These are phyloP conservation scores for Drosophila phalerata DNA, from an alignment of 2,888 invertebrate species.

Conservation along the genomic window DNA sequence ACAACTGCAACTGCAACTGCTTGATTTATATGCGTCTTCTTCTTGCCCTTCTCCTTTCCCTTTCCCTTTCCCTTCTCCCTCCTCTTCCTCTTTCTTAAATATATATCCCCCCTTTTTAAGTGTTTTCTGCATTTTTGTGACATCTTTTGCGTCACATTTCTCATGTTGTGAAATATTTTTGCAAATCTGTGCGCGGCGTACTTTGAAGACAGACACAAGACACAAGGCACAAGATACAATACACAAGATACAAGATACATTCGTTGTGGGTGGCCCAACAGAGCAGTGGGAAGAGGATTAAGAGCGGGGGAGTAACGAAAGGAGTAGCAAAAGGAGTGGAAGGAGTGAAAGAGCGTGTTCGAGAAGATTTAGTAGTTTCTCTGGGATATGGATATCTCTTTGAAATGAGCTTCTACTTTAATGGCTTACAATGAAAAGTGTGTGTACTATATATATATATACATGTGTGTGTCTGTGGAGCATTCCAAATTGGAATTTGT, in stretches of 20 bases:
- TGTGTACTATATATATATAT: constrained; percentile 6
- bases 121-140: constrained; percentile 74
- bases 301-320: background rate
- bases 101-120: constrained; percentile 56
- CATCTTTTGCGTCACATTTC: constrained; percentile 77
- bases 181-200: constrained; percentile 75
- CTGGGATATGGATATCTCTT: constrained; percentile 18
- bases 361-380: constrained; percentile 7
- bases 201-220: constrained; percentile 62
- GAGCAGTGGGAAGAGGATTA: background rate
- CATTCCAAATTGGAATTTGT: constrained; percentile 2
- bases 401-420: constrained; percentile 52
- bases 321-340: constrained; percentile 1
- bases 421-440: constrained; percentile 73
- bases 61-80: no score
- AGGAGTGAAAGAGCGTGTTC: constrained; percentile 1
- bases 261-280: constrained; percentile 70
- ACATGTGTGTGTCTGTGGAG: constrained; percentile 2
- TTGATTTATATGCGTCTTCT: constrained; percentile 46
- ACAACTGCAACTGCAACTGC: constrained; percentile 34
- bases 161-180: constrained; percentile 77
- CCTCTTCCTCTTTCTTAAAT: background rate
- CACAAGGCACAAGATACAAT: background rate
- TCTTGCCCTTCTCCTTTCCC: background rate
- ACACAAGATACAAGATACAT: background rate